Evolutionary conservation across 2,797 vertebrate genomes (phyloP).

Genomic region (Tapirus indicus): DNA sequence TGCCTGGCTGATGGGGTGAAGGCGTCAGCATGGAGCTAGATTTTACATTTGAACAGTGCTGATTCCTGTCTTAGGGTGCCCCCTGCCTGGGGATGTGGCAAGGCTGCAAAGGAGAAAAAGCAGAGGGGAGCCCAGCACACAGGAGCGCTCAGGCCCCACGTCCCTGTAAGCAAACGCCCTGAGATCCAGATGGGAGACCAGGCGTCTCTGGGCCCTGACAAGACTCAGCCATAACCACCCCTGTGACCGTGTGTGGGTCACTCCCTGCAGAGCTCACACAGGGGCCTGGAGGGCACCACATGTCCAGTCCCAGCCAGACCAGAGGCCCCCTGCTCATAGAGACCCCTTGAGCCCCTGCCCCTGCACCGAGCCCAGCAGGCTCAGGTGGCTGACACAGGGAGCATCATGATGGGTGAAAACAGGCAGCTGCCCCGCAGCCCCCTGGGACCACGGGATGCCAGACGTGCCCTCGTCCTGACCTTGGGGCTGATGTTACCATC

Average conservation of each 20-base stretch:
- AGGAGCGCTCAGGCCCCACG: rapidly evolving
- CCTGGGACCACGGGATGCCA: neutral
- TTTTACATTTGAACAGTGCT: neutral
- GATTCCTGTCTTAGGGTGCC: too few species aligned
- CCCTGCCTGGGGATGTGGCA: too few species aligned
- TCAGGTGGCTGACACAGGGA: neutral
- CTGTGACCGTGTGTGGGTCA: neutral
- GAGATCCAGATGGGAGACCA: neutral
- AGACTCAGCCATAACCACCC: neutral
- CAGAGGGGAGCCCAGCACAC: neutral
- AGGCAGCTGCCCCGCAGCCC: neutral
- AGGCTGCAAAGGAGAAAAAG: neutral
- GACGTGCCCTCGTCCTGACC: neutral
- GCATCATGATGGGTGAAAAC: rapidly evolving
- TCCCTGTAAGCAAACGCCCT: neutral
- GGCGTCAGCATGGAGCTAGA: neutral
- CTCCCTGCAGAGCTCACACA: neutral
- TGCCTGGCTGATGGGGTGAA: neutral
- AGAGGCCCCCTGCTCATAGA: neutral
- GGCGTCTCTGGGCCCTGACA: neutral
- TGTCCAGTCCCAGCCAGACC: neutral
- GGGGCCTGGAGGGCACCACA: neutral
- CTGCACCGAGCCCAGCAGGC: neutral
- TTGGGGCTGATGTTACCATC: neutral
- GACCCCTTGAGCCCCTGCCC: neutral